Evolutionary conservation across 2,113 vertebrate genomes (phyloP).

Genomic region (Boleophthalmus pectinirostris): DNA sequence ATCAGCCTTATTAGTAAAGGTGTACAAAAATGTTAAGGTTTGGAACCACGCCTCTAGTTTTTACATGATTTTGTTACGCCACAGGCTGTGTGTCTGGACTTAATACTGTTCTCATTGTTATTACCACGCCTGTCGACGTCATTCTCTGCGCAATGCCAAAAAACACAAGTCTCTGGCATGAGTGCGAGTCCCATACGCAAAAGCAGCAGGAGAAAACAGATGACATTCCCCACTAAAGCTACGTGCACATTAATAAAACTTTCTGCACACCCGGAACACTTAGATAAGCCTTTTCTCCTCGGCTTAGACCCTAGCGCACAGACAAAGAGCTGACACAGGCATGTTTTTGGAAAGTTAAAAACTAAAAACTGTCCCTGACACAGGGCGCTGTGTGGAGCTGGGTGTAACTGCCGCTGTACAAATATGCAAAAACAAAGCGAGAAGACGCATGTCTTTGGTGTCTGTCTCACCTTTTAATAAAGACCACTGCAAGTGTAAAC

Average conservation of each 20-base stretch:
- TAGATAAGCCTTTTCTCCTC: neutral
- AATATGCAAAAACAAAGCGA: constrained; percentile 67
- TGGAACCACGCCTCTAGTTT: constrained; percentile 29
- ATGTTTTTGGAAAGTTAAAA: constrained; percentile 16
- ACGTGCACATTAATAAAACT: constrained; percentile 10
- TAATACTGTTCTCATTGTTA: constrained; percentile 75
- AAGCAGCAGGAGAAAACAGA: constrained; percentile 55
- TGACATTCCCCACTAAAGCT: constrained; percentile 41
- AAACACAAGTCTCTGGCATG: constrained; percentile 69
- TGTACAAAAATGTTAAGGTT: constrained; percentile 17
- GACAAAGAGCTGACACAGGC: neutral
- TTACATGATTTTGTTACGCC: neutral
- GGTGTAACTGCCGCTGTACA: constrained; percentile 65
- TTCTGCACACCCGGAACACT: constrained; percentile 1
- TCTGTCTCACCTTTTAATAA: constrained; percentile 36
- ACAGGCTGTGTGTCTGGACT: constrained; percentile 55
- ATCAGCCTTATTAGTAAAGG: constrained; percentile 21
- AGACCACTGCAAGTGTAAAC: constrained; percentile 17
- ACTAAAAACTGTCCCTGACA: constrained; percentile 45
- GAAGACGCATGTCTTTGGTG: constrained; percentile 47
- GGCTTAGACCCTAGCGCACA: neutral
- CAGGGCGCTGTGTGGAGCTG: constrained; percentile 50
- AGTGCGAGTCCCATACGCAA: constrained; percentile 51
- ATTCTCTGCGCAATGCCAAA: constrained; percentile 64
- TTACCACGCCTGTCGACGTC: constrained; percentile 81